Evolutionary conservation across 2,888 invertebrate species (phyloP), one percentile per base, ranked within the genome.

Genomic region (Pollenia amentaria): DNA sequence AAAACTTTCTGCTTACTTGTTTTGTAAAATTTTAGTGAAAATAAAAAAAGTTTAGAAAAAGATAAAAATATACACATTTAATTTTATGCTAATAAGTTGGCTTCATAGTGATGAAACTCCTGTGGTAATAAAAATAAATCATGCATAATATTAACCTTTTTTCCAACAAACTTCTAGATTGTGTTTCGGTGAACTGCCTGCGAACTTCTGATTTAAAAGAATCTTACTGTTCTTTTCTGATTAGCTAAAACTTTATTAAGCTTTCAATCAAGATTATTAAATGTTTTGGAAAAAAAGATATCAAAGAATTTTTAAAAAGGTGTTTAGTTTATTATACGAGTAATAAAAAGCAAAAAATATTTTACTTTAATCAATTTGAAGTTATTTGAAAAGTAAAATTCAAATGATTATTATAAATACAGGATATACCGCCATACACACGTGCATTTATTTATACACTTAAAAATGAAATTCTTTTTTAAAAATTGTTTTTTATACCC

Each of bases 71-170:
- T 18, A 42, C 7, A 64, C 42, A 51, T 69, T 51, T 51, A 51
- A 69, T 48, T 51, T 69, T 69, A 69, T 76, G 51, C 21, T 64
- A 51, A 76, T 51, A 46, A 60, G 40, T 38, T 42, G 18, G 10
- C n/a, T 46, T 16, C 9, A 11, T 11, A 64, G 4, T 69, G 51
- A n/a, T 51, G 40, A 64, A 64, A 64, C 67, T 44, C 51, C 60
- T 57, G 40, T 42, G 51, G 60, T 40, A 42, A 70, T 70, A 79
- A 80, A 80, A 80, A 12, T 53, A 72, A 80, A 55, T 80, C 79
- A 44, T 64, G 79, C 72, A 72, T 72, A 72, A 53, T 64, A 38
- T 64, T 72, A 64, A 80, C 14, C 42, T 29, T 44, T 70, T 70
- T 21, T 60, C 9, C 18, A 53, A 29, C 44, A 29, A 40, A 62